These are phyloP conservation scores for Pterobdella sp. DNA, from an alignment of 2,888 invertebrate species.

Conservation along the genomic window DNA sequence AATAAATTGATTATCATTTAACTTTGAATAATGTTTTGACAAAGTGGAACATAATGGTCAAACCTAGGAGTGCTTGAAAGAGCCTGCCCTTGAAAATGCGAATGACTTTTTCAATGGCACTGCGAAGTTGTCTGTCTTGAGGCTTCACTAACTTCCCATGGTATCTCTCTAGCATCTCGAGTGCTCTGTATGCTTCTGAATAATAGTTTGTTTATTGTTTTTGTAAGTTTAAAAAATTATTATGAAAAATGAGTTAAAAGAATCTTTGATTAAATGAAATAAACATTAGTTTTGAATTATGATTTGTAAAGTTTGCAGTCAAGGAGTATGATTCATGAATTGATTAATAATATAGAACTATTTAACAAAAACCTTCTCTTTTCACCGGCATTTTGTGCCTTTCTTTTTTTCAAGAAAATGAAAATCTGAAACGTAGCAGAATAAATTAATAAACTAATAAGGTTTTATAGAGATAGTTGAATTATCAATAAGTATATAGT, in stretches of 20 bases:
- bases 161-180: constrained; percentile 28
- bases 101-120: constrained; percentile 29
- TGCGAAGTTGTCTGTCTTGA: constrained; percentile 25
- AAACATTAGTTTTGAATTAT: neutral
- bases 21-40: too few species aligned
- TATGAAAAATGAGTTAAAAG: neutral
- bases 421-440: neutral
- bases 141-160: constrained; percentile 26
- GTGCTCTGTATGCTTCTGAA: constrained; percentile 28
- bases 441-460: neutral
- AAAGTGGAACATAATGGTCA: too few species aligned
- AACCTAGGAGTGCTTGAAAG: constrained; percentile 29
- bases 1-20: too few species aligned
- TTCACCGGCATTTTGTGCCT: constrained; percentile 27
- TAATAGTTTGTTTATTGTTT: neutral
- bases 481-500: constrained; percentile 5
- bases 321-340: neutral
- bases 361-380: constrained; percentile 22
- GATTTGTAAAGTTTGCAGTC: neutral
- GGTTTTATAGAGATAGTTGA: neutral
- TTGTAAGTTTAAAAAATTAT: neutral
- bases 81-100: constrained; percentile 29
- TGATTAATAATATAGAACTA: neutral
- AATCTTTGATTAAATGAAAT: neutral
- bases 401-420: constrained; percentile 1